Percentiles rank a stretch among this genome's conserved stretches.
Evolutionary conservation across 53 echinoderm and acorn worm species (phyloP).

Genomic region (Holothuria leucospilota): DNA sequence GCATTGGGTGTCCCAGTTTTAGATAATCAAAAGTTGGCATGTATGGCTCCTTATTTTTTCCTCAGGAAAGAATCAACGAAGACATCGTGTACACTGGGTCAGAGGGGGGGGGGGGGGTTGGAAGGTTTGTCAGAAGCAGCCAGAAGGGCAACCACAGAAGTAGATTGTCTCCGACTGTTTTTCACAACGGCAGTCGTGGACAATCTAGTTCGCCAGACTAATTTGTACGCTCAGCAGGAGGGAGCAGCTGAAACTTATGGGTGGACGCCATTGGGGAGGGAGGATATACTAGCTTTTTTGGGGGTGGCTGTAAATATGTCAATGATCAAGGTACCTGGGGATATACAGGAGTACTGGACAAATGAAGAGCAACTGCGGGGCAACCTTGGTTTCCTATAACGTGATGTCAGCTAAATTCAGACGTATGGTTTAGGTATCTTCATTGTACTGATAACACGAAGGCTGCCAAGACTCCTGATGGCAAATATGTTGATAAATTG

Average conservation of each 20-base stretch:
- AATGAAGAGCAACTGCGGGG: no score
- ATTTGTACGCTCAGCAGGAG: constrained; percentile 10
- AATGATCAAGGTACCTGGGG: neutral
- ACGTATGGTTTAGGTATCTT: no score
- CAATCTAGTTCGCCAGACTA: constrained; percentile 4
- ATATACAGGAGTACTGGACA: neutral
- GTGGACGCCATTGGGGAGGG: neutral
- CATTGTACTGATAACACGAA: neutral
- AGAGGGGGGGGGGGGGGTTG: neutral
- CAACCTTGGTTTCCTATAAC: no score
- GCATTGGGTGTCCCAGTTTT: no score
- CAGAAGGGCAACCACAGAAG: neutral
- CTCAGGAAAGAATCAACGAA: constrained; percentile 8
- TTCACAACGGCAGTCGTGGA: neutral
- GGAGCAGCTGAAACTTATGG: neutral
- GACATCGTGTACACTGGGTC: neutral
- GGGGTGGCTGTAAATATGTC: constrained; percentile 27
- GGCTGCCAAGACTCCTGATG: neutral
- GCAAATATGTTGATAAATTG: constrained; percentile 29
- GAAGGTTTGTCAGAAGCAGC: constrained; percentile 1
- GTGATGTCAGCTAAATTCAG: no score
- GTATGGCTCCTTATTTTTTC: neutral
- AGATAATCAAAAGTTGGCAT: no score
- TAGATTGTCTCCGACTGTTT: constrained; percentile 22
- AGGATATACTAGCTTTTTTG: constrained; percentile 13